Evolutionary conservation across 2,797 vertebrate species (phyloP).

Genomic region (Halcyon leucocephala): DNA sequence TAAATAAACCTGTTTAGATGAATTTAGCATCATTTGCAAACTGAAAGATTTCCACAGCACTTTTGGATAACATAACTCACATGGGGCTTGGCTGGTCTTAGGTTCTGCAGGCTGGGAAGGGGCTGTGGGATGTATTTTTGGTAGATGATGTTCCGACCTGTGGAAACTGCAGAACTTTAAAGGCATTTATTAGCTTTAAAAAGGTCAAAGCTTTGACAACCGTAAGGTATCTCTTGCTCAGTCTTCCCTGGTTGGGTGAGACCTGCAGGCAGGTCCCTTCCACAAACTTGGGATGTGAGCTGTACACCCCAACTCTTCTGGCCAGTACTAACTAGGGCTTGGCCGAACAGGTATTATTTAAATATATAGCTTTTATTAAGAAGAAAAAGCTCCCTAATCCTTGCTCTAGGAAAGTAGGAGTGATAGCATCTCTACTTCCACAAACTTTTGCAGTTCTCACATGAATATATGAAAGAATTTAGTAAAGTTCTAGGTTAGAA

Average conservation of each 20-base stretch:
- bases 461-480: conserved; percentile 52
- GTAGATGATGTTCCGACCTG: neutral
- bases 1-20: conserved; percentile 22
- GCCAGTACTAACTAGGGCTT: neutral
- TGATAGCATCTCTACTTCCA: conserved; percentile 34
- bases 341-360: neutral
- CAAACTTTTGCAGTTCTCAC: conserved; percentile 6
- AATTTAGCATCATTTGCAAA: conserved; percentile 13
- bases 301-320: neutral
- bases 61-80: neutral
- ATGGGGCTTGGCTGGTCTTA: neutral
- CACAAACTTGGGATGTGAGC: neutral
- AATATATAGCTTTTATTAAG: neutral
- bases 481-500: conserved; percentile 35
- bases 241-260: neutral
- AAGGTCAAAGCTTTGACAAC: neutral
- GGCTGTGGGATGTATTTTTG: neutral
- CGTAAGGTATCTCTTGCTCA: accelerated
- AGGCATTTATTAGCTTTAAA: neutral
- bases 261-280: neutral
- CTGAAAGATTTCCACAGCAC: neutral
- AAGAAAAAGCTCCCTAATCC: conserved; percentile 13
- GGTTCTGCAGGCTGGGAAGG: neutral
- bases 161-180: neutral
- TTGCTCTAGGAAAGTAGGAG: neutral